Base-by-base conservation (phyloP, 2,113 vertebrate species). In the Eublepharis macularius region DNA sequence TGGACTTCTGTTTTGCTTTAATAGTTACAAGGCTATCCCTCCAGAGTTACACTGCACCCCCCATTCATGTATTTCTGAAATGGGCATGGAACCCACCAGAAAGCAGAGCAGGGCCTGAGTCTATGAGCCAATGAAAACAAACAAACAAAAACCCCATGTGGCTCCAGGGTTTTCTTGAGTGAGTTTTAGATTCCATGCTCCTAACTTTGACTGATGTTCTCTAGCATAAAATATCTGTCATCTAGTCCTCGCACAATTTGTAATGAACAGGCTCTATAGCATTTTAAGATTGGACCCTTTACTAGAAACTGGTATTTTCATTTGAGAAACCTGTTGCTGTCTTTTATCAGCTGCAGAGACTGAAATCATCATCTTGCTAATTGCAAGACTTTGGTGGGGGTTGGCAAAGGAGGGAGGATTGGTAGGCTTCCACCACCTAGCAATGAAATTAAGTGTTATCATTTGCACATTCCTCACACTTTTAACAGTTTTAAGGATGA, bases 201-300 rank as follows among this genome's bases (percentile, higher is more conserved):
- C 51, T n/a, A 54, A 54, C 51, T 54, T 19, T 54, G 65, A 26
- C 43, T 9, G 36, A 76, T 34, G 29, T 2, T 1, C 0, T 72
- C 82, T 72, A 78, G 79, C 29, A 85, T 45, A 57, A 90, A 81
- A 89, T 83, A 86, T n/a, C 2, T 68, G 2, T 73, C 86, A 81
- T 85, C 68, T 54, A 54, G 79, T 82, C 47, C 26, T 32, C 85
- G 47, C 41, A 24, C 39, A 26, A 73, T 16, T n/a, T 76, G 19
- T 54, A 65, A 43, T 2, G 16, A 24, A 65, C 12, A 2, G 57
- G 13, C 13, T 34, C 24, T 41, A 39, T 70, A 49, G 14, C 72
- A 57, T 41, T 41, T 57, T 54, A 47, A 68, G 43, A 21, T n/a
- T 80, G 32, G 29, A 68, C 17, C 13, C n/a, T 14, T 68, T 14